Conservation (phyloP, 2,888 invertebrate genomes). For the Dimorphilus gyrociliatus region DNA sequence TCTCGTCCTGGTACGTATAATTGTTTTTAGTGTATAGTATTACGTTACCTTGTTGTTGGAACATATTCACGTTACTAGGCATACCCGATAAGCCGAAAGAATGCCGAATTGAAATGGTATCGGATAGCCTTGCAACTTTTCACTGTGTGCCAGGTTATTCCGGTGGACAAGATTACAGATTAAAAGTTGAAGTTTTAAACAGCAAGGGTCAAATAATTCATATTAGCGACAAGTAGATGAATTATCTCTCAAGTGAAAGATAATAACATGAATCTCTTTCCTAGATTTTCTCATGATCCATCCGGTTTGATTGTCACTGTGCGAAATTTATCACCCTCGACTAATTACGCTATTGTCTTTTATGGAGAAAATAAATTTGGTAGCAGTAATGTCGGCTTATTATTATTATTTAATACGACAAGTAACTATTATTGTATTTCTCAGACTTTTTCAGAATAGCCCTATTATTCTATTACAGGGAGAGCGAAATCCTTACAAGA, state of each 20-base stretch:
- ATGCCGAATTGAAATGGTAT: constrained; percentile 1
- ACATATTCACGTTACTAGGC: too few species aligned
- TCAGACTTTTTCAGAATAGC: too few species aligned
- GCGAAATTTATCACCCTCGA: constrained; percentile 2
- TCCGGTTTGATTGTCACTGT: constrained; percentile 1
- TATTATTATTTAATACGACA: too few species aligned
- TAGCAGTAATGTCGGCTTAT: not conserved
- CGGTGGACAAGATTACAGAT: constrained; percentile 3
- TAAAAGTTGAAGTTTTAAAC: not conserved
- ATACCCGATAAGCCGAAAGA: constrained; percentile 5
- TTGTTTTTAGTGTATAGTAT: too few species aligned
- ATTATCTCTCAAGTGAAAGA: too few species aligned
- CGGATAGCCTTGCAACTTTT: constrained; percentile 2
- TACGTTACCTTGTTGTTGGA: too few species aligned
- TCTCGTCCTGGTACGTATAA: too few species aligned
- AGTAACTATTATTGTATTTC: too few species aligned
- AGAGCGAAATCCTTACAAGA: too few species aligned
- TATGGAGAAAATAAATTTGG: constrained; percentile 4
- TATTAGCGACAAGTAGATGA: not conserved
- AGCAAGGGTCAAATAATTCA: not conserved
- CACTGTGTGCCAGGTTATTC: constrained; percentile 5
- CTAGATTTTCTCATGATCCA: too few species aligned
- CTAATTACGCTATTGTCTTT: constrained; percentile 3
- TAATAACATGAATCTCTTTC: too few species aligned
- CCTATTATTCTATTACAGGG: too few species aligned